These are phyloP conservation scores for Isoperla grammatica DNA, from an alignment of 2,888 invertebrate species.

Conservation along the genomic window DNA sequence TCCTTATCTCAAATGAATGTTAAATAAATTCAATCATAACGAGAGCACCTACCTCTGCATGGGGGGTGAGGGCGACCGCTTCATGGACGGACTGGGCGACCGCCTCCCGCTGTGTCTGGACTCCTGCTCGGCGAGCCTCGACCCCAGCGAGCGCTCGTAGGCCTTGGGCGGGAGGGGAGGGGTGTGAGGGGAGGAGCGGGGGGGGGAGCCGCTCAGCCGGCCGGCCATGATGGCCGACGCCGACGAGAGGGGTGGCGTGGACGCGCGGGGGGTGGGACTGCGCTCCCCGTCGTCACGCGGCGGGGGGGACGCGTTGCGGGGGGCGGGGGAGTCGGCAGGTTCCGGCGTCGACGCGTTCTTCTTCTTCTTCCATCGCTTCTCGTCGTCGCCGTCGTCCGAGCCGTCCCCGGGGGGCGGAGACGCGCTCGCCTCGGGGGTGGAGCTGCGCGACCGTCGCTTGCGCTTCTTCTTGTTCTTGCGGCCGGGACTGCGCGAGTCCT, in stretches of 20 bases:
- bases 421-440: slow-evolving; percentile 55
- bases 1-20: too few relatives aligned
- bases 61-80: slow-evolving; percentile 1
- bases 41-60: background rate
- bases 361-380: too few relatives aligned
- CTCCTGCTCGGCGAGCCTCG: slow-evolving; percentile 46
- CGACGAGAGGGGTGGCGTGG: background rate
- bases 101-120: slow-evolving; percentile 24
- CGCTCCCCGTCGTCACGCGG: too few relatives aligned
- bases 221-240: background rate
- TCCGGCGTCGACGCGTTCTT: too few relatives aligned
- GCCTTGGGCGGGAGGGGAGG: slow-evolving; percentile 55
- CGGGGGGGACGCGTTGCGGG: too few relatives aligned
- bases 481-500: slow-evolving; percentile 42
- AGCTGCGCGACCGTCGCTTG: slow-evolving; percentile 55
- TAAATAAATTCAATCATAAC: too few relatives aligned
- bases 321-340: too few relatives aligned
- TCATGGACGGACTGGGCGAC: slow-evolving; percentile 23
- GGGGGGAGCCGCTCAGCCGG: background rate
- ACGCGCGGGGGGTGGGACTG: background rate
- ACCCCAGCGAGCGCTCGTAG: slow-evolving; percentile 47
- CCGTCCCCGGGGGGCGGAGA: background rate
- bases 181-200: slow-evolving; percentile 59
- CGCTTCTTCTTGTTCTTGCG: slow-evolving; percentile 33
- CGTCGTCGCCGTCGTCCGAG: background rate